Conservation (phyloP, 2,113 vertebrate genomes). For the Mesoclemmys tuberculata region DNA sequence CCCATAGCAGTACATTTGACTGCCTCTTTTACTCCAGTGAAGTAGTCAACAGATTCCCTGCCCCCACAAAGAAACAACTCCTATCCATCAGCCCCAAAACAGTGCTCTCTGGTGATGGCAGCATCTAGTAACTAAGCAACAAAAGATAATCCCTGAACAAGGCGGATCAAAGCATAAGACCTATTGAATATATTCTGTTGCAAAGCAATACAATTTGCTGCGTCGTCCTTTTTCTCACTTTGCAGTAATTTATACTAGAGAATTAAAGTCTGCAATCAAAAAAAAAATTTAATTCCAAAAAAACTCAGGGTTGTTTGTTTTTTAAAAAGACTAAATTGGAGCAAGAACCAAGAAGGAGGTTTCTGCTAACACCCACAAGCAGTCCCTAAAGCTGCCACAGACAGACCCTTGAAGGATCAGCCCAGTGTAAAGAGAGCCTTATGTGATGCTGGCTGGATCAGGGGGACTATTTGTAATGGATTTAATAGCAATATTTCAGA, state of each 20-base stretch:
- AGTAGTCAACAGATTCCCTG: neutral
- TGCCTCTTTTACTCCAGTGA: neutral
- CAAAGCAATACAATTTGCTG: conserved; percentile 58
- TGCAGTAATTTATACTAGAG: neutral
- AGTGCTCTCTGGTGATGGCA: neutral
- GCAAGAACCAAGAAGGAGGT: neutral
- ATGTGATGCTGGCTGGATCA: no score
- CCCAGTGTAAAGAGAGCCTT: neutral
- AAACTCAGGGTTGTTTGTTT: no score
- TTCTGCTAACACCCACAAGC: neutral
- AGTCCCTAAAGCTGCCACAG: neutral
- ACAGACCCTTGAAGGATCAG: neutral
- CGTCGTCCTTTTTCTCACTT: neutral
- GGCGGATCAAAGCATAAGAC: conserved; percentile 38
- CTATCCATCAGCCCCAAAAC: neutral
- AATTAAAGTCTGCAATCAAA: neutral
- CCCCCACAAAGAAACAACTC: conserved; percentile 11
- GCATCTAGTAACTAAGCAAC: conserved; percentile 64
- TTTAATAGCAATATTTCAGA: no score
- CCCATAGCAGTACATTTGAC: neutral
- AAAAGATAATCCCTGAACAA: conserved; percentile 66
- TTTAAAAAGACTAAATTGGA: neutral
- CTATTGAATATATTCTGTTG: neutral
- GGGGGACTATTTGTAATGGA: no score
- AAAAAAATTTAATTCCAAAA: neutral